Evolutionary conservation across 1,140 invertebrate species (phyloP).

Genomic region (Agrilus planipennis): DNA sequence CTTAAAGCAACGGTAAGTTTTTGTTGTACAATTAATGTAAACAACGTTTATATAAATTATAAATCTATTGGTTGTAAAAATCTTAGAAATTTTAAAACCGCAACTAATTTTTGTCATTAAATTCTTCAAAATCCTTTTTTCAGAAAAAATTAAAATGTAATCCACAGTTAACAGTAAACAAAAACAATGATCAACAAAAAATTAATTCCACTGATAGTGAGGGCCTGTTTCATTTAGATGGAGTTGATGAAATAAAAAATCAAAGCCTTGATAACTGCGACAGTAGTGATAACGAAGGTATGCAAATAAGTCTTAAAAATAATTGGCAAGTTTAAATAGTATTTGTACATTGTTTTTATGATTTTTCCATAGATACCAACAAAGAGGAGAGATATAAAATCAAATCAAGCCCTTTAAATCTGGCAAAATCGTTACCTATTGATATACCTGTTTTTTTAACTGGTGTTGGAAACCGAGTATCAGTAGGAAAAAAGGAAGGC

Average conservation of each 20-base stretch:
- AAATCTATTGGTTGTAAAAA: no score
- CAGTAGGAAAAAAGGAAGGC: conserved; percentile 38
- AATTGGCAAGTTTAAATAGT: not conserved
- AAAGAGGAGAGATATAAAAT: conserved; percentile 39
- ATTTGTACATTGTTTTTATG: not conserved
- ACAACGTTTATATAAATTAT: no score
- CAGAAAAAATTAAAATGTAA: no score
- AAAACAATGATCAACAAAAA: no score
- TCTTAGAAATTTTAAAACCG: no score
- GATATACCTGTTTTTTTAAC: conserved; percentile 40
- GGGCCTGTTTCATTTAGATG: conserved; percentile 41
- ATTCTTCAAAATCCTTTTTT: no score
- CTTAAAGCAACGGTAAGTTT: no score
- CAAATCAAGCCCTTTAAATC: conserved; percentile 31
- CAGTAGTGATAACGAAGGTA: conserved; percentile 40
- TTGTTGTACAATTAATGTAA: no score
- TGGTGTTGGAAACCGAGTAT: conserved; percentile 22
- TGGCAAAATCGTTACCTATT: conserved; percentile 44
- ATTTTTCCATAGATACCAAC: conserved; percentile 13
- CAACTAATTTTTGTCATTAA: no score
- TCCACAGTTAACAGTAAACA: no score
- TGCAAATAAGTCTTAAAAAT: conserved; percentile 3
- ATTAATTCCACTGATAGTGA: conserved; percentile 36
- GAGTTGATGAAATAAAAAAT: conserved; percentile 35
- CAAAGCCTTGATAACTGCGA: conserved; percentile 26